Evolutionary conservation across 2,113 vertebrate species (phyloP), one percentile per base, ranked within the genome.

Genomic region (Pipra filicauda): DNA sequence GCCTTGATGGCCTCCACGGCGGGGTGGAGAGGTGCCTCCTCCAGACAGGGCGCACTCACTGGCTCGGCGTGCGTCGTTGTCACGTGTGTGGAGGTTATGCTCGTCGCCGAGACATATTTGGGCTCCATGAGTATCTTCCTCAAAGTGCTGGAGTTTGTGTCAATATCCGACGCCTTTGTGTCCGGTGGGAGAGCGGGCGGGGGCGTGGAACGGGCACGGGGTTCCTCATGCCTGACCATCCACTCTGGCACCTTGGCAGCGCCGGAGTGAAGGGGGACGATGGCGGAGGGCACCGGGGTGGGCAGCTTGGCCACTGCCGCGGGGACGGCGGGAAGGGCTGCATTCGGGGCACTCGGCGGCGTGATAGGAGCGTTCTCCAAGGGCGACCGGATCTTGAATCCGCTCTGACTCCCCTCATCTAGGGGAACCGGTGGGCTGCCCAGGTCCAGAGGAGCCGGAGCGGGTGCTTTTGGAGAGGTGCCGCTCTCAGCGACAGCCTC

Each of bases 111-210:
- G 5, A 99, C 98, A 0, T 99, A 99, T 71, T 99, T 99, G 37
- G 99, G 99, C 94, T 99, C 99, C 99, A 99, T 99, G 66, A 99
- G 98, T 74, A 99, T 99, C 97, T 99, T 99, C 82, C 99, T 98
- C 97, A 99, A 96, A 2, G 99, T 99, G 95, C 99, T 99, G 49
- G 99, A 99, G 94, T 98, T 99, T 2, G 99, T 98, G 79, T 99
- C 99, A 0, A 99, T 95, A 73, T 99, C 99, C 0, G 99, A 99
- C 0, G 99, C 99, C 97, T 99, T 99, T 0, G 99, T 99, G 91
- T 99, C 99, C 0, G 99, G 99, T 2, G 99, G 99, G 31, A 98
- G 98, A 46, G 99, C 98, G 0, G 99, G 98, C 0, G 98, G 98
- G 2, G 98, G 98, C 0, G 98, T 98, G 72, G 98, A 98, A 83